Evolutionary conservation across 2,888 invertebrate genomes (phyloP).

Genomic region (Mythimna ferrago): DNA sequence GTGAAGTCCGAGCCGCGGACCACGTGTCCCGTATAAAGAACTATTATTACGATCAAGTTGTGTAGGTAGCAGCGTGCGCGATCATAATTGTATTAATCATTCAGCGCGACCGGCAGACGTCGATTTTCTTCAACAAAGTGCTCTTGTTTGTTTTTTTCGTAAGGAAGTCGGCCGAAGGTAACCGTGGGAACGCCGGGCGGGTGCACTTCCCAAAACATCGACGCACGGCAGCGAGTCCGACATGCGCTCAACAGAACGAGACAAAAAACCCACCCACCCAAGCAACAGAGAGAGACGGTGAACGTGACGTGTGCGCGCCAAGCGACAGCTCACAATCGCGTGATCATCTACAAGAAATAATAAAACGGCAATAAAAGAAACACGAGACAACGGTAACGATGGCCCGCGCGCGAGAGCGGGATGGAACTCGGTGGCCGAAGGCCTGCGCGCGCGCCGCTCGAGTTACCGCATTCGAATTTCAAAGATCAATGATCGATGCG

Average conservation of each 20-base stretch:
- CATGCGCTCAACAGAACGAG: slow-evolving; percentile 84
- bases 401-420: slow-evolving; percentile 82
- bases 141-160: slow-evolving; percentile 91
- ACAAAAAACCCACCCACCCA: slow-evolving; percentile 63
- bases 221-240: slow-evolving; percentile 89
- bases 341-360: slow-evolving; percentile 91
- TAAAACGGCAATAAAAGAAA: slow-evolving; percentile 91
- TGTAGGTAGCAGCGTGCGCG: slow-evolving; percentile 88
- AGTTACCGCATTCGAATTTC: slow-evolving; percentile 88
- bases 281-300: slow-evolving; percentile 71
- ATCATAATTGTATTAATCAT: slow-evolving; percentile 91
- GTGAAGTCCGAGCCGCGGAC: slow-evolving; percentile 70
- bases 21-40: slow-evolving; percentile 88
- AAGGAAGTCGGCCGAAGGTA: slow-evolving; percentile 90
- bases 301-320: slow-evolving; percentile 89
- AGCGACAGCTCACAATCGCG: slow-evolving; percentile 91
- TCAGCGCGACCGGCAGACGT: slow-evolving; percentile 90
- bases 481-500: slow-evolving; percentile 90
- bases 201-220: slow-evolving; percentile 91
- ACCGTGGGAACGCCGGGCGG: slow-evolving; percentile 91
- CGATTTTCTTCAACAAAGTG: slow-evolving; percentile 91
- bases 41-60: slow-evolving; percentile 84
- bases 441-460: slow-evolving; percentile 88
- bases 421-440: slow-evolving; percentile 80
- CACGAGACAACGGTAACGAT: slow-evolving; percentile 86